phyloP scores from a whole-genome alignment of 2,888 invertebrate genomes.

The Stegophylla sp. region DNA sequence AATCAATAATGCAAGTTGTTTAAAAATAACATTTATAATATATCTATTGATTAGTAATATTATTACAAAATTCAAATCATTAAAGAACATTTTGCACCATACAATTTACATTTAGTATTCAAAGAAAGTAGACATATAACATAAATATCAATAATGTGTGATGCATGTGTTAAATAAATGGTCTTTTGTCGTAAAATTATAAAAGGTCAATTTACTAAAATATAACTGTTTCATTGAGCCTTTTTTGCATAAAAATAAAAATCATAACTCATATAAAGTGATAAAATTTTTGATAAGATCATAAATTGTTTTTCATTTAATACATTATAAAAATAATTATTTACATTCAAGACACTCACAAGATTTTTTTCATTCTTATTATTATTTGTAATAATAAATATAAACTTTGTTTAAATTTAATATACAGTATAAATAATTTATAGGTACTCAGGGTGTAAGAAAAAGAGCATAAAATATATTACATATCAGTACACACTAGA shows the following conservation, averaged over 20 bases:
- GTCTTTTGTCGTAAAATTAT: slow-evolving; percentile 3
- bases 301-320: slow-evolving; percentile 31
- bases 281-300: slow-evolving; percentile 29
- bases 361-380: slow-evolving; percentile 20
- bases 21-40: neutral
- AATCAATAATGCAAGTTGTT: neutral
- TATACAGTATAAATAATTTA: slow-evolving; percentile 42
- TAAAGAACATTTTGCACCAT: slow-evolving; percentile 31
- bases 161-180: slow-evolving; percentile 22
- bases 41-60: neutral
- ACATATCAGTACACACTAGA: neutral
- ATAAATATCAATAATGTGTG: neutral
- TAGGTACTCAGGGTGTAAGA: slow-evolving; percentile 35
- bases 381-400: slow-evolving; percentile 19
- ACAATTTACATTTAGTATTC: slow-evolving; percentile 1
- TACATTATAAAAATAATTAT: slow-evolving; percentile 53
- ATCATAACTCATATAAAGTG: neutral
- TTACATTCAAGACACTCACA: slow-evolving; percentile 23
- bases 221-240: slow-evolving; percentile 41
- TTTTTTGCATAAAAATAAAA: neutral
- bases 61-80: slow-evolving; percentile 39
- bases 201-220: slow-evolving; percentile 50
- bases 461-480: slow-evolving; percentile 28
- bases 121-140: neutral
- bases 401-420: slow-evolving; percentile 24